Percentiles rank a stretch among this genome's conserved stretches.
These are phyloP conservation scores for Nilaparvata lugens DNA, from an alignment of 1,140 invertebrate species.

Conservation along the genomic window DNA sequence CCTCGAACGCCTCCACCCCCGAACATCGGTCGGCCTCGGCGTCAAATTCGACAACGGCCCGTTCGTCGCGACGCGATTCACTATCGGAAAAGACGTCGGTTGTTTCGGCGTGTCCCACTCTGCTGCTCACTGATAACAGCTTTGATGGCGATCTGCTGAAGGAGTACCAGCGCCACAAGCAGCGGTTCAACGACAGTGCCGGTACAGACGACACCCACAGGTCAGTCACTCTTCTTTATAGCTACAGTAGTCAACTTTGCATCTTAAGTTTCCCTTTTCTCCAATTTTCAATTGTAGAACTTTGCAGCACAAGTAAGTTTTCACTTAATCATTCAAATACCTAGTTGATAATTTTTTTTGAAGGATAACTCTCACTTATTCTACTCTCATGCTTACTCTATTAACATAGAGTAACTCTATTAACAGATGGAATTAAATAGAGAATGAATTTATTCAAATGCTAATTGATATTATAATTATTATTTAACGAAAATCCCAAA, in stretches of 20 bases:
- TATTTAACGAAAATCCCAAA: too few relatives aligned
- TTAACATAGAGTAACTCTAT: too few relatives aligned
- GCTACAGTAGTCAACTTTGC: background rate
- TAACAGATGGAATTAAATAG: too few relatives aligned
- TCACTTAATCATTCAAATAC: too few relatives aligned
- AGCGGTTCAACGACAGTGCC: conserved; percentile 26
- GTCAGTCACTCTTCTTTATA: conserved; percentile 30
- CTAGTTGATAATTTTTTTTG: too few relatives aligned
- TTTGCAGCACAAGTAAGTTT: too few relatives aligned
- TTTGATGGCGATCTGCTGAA: conserved; percentile 51
- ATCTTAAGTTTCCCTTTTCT: background rate
- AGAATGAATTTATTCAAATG: too few relatives aligned
- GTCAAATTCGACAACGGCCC: conserved; percentile 28
- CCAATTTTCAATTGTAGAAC: too few relatives aligned
- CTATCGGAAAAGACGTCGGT: conserved; percentile 38
- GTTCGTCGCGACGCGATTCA: conserved; percentile 49
- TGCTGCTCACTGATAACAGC: conserved; percentile 19
- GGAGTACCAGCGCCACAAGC: conserved; percentile 63
- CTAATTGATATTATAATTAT: too few relatives aligned
- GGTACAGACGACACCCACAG: conserved; percentile 30
- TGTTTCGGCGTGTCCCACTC: conserved; percentile 19
- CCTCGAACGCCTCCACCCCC: conserved; percentile 43
- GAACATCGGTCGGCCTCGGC: conserved; percentile 42
- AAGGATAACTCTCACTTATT: too few relatives aligned
- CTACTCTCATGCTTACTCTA: too few relatives aligned